These are phyloP conservation scores for Muschampia plurimacula DNA, from an alignment of 2,888 invertebrate genomes.

Conservation along the genomic window DNA sequence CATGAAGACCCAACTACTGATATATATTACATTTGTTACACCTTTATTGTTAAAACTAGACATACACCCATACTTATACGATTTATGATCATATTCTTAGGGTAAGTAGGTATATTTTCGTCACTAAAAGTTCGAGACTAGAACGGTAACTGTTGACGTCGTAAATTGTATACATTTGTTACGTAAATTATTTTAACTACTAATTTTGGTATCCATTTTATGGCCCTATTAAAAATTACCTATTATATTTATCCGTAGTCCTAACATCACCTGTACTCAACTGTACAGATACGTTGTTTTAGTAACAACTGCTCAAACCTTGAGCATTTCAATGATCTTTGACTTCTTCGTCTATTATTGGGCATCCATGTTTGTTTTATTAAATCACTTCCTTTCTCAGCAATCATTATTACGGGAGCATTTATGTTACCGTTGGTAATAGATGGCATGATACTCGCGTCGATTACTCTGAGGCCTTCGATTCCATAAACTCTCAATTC, in stretches of 20 bases:
- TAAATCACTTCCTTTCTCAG: constrained; percentile 93
- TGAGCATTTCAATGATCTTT: constrained; percentile 61
- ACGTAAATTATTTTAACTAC: constrained; percentile 18
- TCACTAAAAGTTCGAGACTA: constrained; percentile 25
- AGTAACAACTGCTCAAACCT: constrained; percentile 55
- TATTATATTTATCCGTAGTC: constrained; percentile 16
- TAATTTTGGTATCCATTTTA: constrained; percentile 53
- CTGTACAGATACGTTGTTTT: constrained; percentile 55
- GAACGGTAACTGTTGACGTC: constrained; percentile 17
- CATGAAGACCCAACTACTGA: neutral
- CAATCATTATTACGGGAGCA: constrained; percentile 95
- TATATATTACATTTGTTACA: neutral
- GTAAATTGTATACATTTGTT: constrained; percentile 16
- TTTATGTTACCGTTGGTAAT: constrained; percentile 95
- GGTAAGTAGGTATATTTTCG: neutral
- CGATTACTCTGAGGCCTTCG: constrained; percentile 92
- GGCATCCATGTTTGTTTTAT: constrained; percentile 90
- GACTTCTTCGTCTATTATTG: constrained; percentile 55
- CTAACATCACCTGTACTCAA: constrained; percentile 66
- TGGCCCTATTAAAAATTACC: constrained; percentile 46
- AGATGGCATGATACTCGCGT: constrained; percentile 95
- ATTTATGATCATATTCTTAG: neutral
- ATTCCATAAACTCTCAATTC: constrained; percentile 91
- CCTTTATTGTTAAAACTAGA: neutral
- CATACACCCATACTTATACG: neutral